phyloP scores from a whole-genome alignment of 1,140 invertebrate genomes.

The Rhyacophila brunnea region DNA sequence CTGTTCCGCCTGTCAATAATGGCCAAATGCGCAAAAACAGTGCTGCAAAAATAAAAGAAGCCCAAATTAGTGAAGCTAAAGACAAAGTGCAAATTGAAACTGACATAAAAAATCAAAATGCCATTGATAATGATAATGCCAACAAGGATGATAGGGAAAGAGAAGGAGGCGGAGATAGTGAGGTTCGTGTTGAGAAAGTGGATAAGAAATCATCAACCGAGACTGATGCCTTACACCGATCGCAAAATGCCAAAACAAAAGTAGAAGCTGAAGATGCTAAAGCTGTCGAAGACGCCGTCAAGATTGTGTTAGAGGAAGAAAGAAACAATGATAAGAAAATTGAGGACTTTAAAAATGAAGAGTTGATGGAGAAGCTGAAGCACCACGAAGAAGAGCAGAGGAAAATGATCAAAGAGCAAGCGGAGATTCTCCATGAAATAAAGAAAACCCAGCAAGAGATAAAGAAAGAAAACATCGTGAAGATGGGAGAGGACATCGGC shows the following conservation, averaged over 20 bases:
- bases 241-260: slow-evolving; percentile 2
- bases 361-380: slow-evolving; percentile 57
- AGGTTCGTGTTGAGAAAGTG: slow-evolving; percentile 12
- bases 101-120: slow-evolving; percentile 5
- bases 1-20: slow-evolving; percentile 44
- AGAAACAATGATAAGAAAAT: slow-evolving; percentile 28
- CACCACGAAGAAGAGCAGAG: slow-evolving; percentile 58
- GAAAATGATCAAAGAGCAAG: slow-evolving; percentile 58
- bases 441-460: slow-evolving; percentile 54
- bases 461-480: slow-evolving; percentile 31
- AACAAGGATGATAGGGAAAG: slow-evolving; percentile 20
- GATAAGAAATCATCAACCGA: not conserved
- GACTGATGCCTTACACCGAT: not conserved
- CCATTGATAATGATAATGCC: slow-evolving; percentile 1
- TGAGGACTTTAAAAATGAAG: slow-evolving; percentile 48
- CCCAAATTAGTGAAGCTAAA: not conserved
- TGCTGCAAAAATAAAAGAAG: slow-evolving; percentile 7
- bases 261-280: not conserved
- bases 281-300: slow-evolving; percentile 5
- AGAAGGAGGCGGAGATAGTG: slow-evolving; percentile 22
- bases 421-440: slow-evolving; percentile 57
- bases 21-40: slow-evolving; percentile 3
- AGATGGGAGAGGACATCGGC: slow-evolving; percentile 42
- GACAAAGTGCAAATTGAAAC: too few species aligned
- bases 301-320: not conserved